Evolutionary conservation across 2,113 vertebrate species (phyloP), one percentile per base, ranked within the genome.

Genomic region (Empidonax traillii): DNA sequence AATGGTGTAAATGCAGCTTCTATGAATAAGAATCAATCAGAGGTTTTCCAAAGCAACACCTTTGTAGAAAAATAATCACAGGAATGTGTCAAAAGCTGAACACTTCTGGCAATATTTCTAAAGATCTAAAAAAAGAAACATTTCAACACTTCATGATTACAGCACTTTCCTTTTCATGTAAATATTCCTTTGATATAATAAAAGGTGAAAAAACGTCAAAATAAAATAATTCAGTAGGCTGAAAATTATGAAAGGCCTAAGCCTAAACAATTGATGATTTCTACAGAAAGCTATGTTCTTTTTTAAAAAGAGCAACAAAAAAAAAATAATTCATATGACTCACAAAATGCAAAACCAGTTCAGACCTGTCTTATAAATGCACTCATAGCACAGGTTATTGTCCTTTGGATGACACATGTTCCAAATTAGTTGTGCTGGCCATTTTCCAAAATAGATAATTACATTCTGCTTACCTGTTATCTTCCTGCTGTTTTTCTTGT

Each of bases 391-490:
- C n/a, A 82, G 19, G 25, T 53, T 82, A 63, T n/a, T 3, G 2
- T 69, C 58, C 83, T 87, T 66, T 93, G n/a, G 44, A 87, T 81
- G 35, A 68, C 52, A 55, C 9, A 77, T 6, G 2, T 30, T 59
- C 46, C 58, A 87, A 79, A 46, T 76, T 65, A 22, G 33, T 7
- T 58, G 24, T 35, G 23, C 14, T 90, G 93, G 81, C 74, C 37
- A 39, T 85, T 33, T 85, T 87, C 81, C 78, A 93, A 73, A 85
- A 82, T 39, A 25, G 41, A 41, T 89, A 94, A 93, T 93, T 93
- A 63, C 37, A 35, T 85, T 94, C 58, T 82, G 21, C 62, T 62
- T 79, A 89, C 87, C 67, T 80, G 49, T 83, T 91, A 66, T 55
- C 21, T 21, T 91, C 80, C 67, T 73, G 37, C 58, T 95, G 78